These are phyloP conservation scores for Tenualosa thibaudeaui DNA, from an alignment of 2,797 vertebrate genomes.

Conservation along the genomic window DNA sequence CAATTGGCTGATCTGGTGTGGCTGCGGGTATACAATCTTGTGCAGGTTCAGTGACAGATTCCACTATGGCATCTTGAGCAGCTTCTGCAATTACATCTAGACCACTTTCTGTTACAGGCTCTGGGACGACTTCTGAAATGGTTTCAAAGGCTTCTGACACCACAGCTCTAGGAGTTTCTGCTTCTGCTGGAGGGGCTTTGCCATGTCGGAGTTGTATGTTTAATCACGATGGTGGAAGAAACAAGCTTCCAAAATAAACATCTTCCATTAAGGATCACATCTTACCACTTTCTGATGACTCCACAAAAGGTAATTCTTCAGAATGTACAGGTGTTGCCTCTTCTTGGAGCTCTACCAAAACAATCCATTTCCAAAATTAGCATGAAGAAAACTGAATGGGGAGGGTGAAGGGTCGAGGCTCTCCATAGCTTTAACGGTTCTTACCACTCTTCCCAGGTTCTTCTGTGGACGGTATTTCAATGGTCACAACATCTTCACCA, in stretches of 20 bases:
- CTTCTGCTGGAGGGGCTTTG: neutral
- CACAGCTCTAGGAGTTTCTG: conserved; percentile 20
- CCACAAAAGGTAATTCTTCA: conserved; percentile 48
- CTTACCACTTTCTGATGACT: conserved; percentile 61
- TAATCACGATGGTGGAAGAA: neutral
- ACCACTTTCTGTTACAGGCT: neutral
- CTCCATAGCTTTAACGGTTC: neutral
- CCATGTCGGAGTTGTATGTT: conserved; percentile 1
- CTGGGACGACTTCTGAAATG: neutral
- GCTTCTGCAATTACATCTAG: conserved; percentile 1
- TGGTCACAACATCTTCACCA: neutral
- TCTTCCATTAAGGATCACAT: neutral
- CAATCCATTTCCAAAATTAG: conserved; percentile 45
- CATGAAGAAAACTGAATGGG: neutral
- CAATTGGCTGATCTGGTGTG: neutral
- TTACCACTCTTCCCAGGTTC: neutral
- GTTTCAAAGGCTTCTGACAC: neutral
- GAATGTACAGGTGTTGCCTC: conserved; percentile 49
- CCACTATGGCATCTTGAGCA: neutral
- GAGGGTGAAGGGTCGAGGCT: neutral
- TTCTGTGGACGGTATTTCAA: neutral
- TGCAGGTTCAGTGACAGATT: conserved; percentile 19
- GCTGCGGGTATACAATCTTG: neutral
- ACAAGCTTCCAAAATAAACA: neutral
- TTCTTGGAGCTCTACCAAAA: conserved; percentile 53